Percentiles rank a stretch among this genome's conserved stretches.
Evolutionary conservation across 2,113 vertebrate species (phyloP).

Genomic region (Balaenoptera acutorostrata): DNA sequence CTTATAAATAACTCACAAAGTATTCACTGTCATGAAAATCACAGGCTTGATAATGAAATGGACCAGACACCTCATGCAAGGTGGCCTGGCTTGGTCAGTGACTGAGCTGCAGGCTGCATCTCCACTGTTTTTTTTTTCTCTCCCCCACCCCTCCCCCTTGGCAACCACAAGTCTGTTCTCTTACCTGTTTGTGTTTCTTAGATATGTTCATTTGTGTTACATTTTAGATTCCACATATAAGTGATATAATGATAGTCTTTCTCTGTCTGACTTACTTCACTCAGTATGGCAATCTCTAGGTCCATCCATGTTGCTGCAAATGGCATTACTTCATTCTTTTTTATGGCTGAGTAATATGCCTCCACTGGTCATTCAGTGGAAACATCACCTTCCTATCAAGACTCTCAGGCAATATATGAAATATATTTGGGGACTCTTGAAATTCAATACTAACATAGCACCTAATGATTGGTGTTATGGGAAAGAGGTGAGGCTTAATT

Average conservation of each 20-base stretch:
- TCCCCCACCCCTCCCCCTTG: not conserved
- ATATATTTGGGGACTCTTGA: not conserved
- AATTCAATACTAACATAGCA: not conserved
- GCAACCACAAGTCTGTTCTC: not conserved
- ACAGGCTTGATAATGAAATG: not conserved
- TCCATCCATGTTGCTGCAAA: not conserved
- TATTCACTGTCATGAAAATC: not conserved
- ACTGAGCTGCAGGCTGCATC: rapidly evolving
- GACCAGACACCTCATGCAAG: not conserved
- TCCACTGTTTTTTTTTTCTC: not conserved
- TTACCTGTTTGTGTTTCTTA: not conserved
- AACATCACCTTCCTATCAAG: not conserved
- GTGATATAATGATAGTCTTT: rapidly evolving
- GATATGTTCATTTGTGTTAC: not conserved
- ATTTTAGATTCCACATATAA: not conserved
- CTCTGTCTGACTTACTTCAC: not conserved
- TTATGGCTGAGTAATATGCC: not conserved
- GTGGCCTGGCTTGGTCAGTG: not conserved
- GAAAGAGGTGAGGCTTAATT: not conserved
- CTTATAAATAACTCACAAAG: not conserved
- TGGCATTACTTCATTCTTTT: not conserved
- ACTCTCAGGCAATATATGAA: not conserved
- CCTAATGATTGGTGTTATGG: not conserved
- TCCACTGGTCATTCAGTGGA: not conserved
- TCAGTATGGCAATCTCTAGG: not conserved